Base-by-base conservation (phyloP, 2,113 vertebrate species). In the Podarcis muralis region DNA sequence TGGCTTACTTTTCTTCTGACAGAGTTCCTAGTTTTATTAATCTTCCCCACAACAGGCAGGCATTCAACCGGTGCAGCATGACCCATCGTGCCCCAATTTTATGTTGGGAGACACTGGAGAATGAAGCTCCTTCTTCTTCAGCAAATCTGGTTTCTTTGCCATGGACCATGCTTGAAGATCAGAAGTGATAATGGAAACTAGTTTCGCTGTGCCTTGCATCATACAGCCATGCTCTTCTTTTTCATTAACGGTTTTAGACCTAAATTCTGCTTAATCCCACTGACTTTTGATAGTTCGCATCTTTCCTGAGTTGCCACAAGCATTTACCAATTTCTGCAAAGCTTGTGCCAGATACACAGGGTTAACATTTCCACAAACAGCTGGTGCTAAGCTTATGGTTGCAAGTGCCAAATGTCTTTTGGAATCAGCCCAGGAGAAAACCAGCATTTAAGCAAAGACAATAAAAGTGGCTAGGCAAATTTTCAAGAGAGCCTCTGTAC, bases 301-400 rank as follows among this genome's bases (percentile, higher is more conserved):
- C 35, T 87, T 90, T 87, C 89, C 74, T 90, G 86, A 1, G 66
- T 4, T 90, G 68, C 4, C 37, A 4, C 23, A 86, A 84, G 35
- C 59, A 71, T 6, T 92, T 92, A 87, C 87, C 81, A 92, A 20
- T 30, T 88, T 74, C 37, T 91, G 88, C 76, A 32, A 86, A 90
- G n/a, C 7, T 74, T 69, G 85, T 84, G 84, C 84, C 87, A 69
- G 32, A 66, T 75, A 88, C 83, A 32, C 6, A 53, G 84, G 87
- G 90, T 3, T 88, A 87, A 53, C 90, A 4, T 68, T 90, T 30
- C 84, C 85, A 40, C 0, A 72, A 91, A 91, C 92, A 95, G 87
- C 90, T 92, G 83, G 72, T 2, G 90, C 90, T 93, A 89, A 93
- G 92, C 82, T 83, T 32, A 1, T 3, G 82, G 2, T 84, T 86